These are phyloP conservation scores for Ailurus styani DNA, from an alignment of 2,113 vertebrate species.

Conservation along the genomic window DNA sequence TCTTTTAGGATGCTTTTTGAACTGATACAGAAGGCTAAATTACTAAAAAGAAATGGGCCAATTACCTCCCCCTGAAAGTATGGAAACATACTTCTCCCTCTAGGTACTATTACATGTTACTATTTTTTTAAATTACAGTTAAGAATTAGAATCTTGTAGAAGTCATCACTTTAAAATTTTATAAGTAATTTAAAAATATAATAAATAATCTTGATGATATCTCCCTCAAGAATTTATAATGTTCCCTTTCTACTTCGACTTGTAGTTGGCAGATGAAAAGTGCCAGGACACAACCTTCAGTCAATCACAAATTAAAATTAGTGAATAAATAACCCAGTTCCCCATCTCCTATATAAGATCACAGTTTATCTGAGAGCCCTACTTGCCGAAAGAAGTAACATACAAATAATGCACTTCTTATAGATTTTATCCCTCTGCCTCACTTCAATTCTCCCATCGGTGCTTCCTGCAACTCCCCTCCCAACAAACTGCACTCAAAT, in stretches of 20 bases:
- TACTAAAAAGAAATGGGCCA: background rate
- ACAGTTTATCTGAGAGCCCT: background rate
- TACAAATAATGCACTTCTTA: background rate
- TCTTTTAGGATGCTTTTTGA: background rate
- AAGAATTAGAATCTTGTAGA: background rate
- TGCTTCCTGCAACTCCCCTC: background rate
- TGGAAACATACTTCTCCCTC: background rate
- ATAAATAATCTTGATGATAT: background rate
- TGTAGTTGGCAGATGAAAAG: background rate
- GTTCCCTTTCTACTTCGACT: background rate
- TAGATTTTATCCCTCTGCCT: background rate
- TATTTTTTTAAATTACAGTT: background rate
- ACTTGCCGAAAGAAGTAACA: background rate
- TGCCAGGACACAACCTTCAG: background rate
- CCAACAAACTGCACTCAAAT: background rate
- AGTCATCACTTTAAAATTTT: background rate
- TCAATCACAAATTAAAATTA: background rate
- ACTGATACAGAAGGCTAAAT: background rate
- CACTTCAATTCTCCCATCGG: background rate
- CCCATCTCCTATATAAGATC: background rate
- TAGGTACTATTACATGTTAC: background rate
- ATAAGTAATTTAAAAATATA: background rate
- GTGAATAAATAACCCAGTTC: background rate
- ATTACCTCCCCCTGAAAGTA: background rate
- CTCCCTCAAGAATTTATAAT: background rate